Percentiles rank a stretch among this genome's conserved stretches.
Conservation (phyloP, 2,888 invertebrate species). For the Smittia aterrima region DNA sequence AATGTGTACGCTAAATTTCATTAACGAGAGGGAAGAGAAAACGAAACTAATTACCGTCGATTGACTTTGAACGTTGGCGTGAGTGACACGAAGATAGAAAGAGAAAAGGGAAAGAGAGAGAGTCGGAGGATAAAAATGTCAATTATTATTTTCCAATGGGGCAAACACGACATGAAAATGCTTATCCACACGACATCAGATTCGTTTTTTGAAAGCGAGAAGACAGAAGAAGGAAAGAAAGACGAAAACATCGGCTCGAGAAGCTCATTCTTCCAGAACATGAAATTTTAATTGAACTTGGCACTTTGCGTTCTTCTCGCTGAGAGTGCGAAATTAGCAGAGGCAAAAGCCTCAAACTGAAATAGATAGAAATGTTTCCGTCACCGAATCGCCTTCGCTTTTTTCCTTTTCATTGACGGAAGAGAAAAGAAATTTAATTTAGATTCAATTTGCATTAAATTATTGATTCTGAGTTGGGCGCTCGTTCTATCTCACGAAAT, state of each 20-base stretch:
- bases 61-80: not conserved
- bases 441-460: constrained; percentile 37
- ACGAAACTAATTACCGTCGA: not conserved
- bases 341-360: not conserved
- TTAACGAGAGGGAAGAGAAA: not conserved
- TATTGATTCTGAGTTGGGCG: constrained; percentile 11
- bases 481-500: not conserved
- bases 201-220: not conserved
- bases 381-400: not conserved
- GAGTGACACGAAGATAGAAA: not conserved
- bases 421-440: constrained; percentile 15
- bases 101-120: not conserved
- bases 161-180: constrained; percentile 5
- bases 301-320: not conserved
- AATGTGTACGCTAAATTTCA: not conserved
- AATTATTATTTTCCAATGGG: constrained; percentile 8
- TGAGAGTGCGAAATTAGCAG: not conserved
- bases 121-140: not conserved
- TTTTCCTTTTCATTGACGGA: not conserved
- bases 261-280: constrained; percentile 13
- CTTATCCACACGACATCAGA: not conserved
- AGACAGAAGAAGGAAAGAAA: not conserved
- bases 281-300: constrained; percentile 28
- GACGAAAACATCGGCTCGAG: not conserved
- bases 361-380: not conserved